A percentile compares a stretch with the other conserved stretches of the same genome.
Conservation (phyloP, 2,888 invertebrate genomes). For the Phortica magna region DNA sequence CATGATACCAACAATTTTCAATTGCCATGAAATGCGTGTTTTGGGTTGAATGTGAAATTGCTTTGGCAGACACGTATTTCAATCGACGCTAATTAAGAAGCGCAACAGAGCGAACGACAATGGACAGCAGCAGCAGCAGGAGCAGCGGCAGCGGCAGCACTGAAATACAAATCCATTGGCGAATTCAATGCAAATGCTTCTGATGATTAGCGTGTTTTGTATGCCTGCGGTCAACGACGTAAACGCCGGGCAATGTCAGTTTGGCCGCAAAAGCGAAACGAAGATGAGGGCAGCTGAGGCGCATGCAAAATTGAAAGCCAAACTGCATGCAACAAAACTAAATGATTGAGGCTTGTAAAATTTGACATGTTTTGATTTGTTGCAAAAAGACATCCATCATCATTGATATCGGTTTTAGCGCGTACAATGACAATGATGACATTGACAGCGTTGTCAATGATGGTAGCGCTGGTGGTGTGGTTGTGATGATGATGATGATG, state of each 20-base stretch:
- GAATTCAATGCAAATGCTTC: constrained; percentile 12
- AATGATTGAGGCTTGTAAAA: not conserved
- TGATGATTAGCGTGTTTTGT: constrained; percentile 13
- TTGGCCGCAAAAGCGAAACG: constrained; percentile 31
- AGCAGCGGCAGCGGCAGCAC: constrained; percentile 41
- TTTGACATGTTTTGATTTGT: not conserved
- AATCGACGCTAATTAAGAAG: constrained; percentile 38
- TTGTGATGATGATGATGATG: not conserved
- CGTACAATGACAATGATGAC: not conserved
- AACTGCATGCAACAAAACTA: not conserved
- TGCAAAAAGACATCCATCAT: constrained; percentile 2
- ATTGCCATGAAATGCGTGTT: constrained; percentile 52
- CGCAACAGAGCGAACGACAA: not conserved
- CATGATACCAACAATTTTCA: constrained; percentile 70
- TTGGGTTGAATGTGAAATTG: no score
- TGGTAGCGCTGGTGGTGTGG: no score
- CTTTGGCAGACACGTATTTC: not conserved
- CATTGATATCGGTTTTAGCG: constrained; percentile 18
- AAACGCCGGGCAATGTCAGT: constrained; percentile 21
- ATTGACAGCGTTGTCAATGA: no score
- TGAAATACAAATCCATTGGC: constrained; percentile 11
- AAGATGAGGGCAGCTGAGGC: not conserved
- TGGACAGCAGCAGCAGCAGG: constrained; percentile 46
- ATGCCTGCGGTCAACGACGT: not conserved
- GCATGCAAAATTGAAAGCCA: not conserved